Evolutionary conservation across 2,888 invertebrate species (phyloP).

Genomic region (Coremacera marginata): DNA sequence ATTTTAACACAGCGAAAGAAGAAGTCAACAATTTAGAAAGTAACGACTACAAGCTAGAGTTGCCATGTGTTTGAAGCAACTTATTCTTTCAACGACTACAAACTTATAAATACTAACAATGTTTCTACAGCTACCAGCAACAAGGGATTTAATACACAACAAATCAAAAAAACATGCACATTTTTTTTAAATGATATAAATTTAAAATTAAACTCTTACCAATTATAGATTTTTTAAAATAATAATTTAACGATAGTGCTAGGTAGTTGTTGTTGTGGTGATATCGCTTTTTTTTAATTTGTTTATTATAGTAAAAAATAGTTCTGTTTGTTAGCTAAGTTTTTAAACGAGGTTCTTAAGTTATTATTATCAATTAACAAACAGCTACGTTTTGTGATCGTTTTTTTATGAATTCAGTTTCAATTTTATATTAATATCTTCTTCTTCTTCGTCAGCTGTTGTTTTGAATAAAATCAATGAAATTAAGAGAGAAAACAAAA

Average conservation of each 20-base stretch:
- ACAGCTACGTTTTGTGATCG: not conserved
- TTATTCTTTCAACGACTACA: not conserved
- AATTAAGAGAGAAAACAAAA: constrained; percentile 15
- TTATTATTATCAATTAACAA: not conserved
- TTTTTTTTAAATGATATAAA: not conserved
- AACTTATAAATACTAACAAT: not conserved
- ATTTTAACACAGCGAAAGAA: too few relatives aligned
- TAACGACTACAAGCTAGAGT: not conserved
- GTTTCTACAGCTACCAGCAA: not conserved
- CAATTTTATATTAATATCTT: constrained; percentile 57
- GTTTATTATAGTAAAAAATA: not conserved
- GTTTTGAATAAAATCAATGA: constrained; percentile 36
- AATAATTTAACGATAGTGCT: not conserved
- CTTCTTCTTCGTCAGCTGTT: constrained; percentile 63
- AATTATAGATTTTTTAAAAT: not conserved
- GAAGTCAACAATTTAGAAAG: too few relatives aligned
- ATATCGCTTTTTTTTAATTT: not conserved
- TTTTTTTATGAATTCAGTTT: constrained; percentile 2
- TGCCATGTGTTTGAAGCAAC: not conserved
- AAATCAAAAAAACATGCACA: not conserved
- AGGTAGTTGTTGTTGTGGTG: not conserved
- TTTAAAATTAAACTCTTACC: not conserved
- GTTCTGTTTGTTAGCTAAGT: not conserved
- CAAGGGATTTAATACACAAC: not conserved
- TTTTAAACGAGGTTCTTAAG: not conserved